Conservation (phyloP, 53 echinoderm and acorn worm species). For the Holothuria leucospilota region DNA sequence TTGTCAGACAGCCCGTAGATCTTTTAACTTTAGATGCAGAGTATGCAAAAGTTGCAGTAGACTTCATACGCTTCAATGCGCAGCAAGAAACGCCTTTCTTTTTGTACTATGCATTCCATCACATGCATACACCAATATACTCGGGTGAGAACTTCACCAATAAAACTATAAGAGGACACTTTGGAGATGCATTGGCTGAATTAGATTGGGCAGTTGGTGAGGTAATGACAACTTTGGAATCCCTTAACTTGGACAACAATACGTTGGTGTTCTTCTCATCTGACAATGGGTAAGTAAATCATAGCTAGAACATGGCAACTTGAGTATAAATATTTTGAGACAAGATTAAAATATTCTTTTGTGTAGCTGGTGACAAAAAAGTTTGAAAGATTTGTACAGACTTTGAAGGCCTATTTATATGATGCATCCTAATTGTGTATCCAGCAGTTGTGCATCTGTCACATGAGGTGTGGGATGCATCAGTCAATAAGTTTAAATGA, state of each 20-base stretch:
- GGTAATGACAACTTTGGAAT: slow-evolving; percentile 48
- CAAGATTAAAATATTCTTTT: not conserved
- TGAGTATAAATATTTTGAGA: not conserved
- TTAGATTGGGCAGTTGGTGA: slow-evolving; percentile 57
- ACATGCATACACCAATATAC: slow-evolving; percentile 55
- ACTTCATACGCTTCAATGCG: slow-evolving; percentile 67
- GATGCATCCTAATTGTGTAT: too few species aligned
- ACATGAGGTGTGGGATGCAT: too few species aligned
- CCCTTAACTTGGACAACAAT: slow-evolving; percentile 51
- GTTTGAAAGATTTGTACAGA: too few species aligned
- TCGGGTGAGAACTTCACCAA: slow-evolving; percentile 44
- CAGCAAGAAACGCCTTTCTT: slow-evolving; percentile 68
- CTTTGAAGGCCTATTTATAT: too few species aligned
- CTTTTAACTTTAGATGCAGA: slow-evolving; percentile 62
- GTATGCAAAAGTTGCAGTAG: slow-evolving; percentile 62
- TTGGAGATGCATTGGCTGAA: slow-evolving; percentile 59
- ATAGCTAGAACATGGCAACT: not conserved
- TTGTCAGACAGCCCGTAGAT: slow-evolving; percentile 79
- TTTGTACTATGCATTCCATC: slow-evolving; percentile 81
- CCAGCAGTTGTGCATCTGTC: too few species aligned
- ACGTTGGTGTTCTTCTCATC: slow-evolving; percentile 66
- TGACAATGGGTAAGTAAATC: slow-evolving; percentile 66
- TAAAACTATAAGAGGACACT: slow-evolving; percentile 38
- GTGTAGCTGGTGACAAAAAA: too few species aligned
- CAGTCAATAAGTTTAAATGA: too few species aligned